These are phyloP conservation scores for Pitta sordida DNA, from an alignment of 2,113 vertebrate genomes.

Conservation along the genomic window DNA sequence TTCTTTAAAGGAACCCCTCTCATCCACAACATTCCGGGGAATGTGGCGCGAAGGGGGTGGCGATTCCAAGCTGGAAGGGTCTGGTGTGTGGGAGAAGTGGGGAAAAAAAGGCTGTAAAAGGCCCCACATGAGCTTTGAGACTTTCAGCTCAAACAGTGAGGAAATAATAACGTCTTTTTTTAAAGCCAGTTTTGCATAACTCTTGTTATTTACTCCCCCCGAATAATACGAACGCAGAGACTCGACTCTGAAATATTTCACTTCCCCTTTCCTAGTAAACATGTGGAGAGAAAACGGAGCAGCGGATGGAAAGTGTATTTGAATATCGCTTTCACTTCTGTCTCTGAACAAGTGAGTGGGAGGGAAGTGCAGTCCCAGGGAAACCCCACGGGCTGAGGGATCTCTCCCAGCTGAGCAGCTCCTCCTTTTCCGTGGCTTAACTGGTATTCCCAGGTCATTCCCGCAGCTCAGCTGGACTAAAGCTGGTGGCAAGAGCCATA, in stretches of 20 bases:
- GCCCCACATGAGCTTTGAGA: no score
- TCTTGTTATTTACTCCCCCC: not conserved
- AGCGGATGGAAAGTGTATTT: not conserved
- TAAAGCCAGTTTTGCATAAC: not conserved
- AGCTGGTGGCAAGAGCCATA: not conserved
- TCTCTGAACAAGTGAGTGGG: fast-evolving
- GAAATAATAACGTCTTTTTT: not conserved
- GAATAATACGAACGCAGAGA: not conserved
- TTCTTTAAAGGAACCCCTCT: not conserved
- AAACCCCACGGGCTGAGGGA: not conserved
- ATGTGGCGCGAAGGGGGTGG: not conserved
- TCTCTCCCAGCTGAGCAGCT: not conserved
- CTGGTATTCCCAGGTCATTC: not conserved
- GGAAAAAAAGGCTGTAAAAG: no score
- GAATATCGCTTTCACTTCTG: conserved; percentile 25
- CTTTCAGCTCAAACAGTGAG: not conserved
- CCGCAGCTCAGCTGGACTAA: not conserved
- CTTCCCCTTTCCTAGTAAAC: conserved; percentile 7
- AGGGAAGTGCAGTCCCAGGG: not conserved
- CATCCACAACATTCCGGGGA: not conserved
- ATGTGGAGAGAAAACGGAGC: not conserved
- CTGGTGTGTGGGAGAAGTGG: not conserved
- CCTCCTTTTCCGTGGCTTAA: not conserved
- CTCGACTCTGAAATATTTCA: not conserved
- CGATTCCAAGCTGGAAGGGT: not conserved